phyloP scores from a whole-genome alignment of 2,797 vertebrate species.

The Vespertilio murinus region DNA sequence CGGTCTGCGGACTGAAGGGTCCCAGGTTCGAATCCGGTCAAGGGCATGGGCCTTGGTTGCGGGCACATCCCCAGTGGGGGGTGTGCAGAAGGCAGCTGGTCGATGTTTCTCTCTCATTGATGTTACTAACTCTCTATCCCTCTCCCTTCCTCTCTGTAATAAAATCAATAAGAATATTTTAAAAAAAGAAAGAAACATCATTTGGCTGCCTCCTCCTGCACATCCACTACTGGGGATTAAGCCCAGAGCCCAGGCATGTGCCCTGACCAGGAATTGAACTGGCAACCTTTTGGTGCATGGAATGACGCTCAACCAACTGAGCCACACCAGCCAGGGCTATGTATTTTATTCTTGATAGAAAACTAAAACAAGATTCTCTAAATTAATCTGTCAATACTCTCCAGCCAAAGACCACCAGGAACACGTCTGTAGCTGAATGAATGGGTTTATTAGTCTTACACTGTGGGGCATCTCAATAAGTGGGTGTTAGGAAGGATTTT shows the following conservation, averaged over 20 bases:
- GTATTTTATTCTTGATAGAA: background rate
- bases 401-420: background rate
- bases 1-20: no score
- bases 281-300: background rate
- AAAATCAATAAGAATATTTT: no score
- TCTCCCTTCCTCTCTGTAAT: no score
- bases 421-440: background rate
- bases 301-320: background rate
- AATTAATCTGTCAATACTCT: background rate
- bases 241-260: background rate
- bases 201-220: background rate
- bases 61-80: no score
- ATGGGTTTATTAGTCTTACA: background rate
- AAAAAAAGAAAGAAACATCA: no score
- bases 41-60: no score
- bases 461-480: background rate
- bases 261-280: background rate
- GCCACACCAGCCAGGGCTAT: background rate
- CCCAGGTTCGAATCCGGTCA: no score
- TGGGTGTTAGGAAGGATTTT: background rate
- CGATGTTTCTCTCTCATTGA: no score
- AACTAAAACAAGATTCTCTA: conserved; percentile 13
- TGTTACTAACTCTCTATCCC: no score
- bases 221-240: background rate
- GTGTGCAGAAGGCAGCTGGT: no score